These are phyloP conservation scores for Noctua comes DNA, from an alignment of 2,888 invertebrate genomes.

Conservation along the genomic window DNA sequence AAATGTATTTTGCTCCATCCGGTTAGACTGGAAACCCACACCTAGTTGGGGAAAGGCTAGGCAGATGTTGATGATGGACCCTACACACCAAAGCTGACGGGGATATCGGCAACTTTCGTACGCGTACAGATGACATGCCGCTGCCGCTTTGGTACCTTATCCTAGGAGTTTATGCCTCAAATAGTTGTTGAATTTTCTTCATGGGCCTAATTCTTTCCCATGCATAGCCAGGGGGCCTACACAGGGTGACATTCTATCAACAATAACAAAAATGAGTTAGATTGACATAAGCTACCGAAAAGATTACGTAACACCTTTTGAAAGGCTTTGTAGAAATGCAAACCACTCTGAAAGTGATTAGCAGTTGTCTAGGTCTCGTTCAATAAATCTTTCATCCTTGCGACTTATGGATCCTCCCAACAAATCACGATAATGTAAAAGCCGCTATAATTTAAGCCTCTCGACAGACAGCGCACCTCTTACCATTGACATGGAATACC, in stretches of 20 bases:
- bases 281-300: neutral
- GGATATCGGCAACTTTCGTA: neutral
- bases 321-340: neutral
- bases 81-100: neutral
- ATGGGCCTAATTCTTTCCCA: neutral
- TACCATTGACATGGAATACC: constrained; percentile 39
- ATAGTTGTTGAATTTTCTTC: neutral
- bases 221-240: neutral
- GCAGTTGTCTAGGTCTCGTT: neutral
- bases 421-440: constrained; percentile 40
- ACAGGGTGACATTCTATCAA: neutral
- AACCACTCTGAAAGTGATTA: neutral
- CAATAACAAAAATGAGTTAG: neutral
- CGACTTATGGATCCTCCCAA: neutral
- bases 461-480: constrained; percentile 26
- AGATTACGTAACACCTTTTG: neutral
- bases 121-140: neutral
- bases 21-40: neutral
- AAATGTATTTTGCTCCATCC: neutral
- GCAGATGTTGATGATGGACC: neutral
- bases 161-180: neutral
- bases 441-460: constrained; percentile 36
- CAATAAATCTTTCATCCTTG: constrained; percentile 8
- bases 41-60: neutral
- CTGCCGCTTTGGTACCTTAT: neutral